These are phyloP conservation scores for Drosophila littoralis DNA, from an alignment of 1,140 invertebrate species.

Conservation along the genomic window DNA sequence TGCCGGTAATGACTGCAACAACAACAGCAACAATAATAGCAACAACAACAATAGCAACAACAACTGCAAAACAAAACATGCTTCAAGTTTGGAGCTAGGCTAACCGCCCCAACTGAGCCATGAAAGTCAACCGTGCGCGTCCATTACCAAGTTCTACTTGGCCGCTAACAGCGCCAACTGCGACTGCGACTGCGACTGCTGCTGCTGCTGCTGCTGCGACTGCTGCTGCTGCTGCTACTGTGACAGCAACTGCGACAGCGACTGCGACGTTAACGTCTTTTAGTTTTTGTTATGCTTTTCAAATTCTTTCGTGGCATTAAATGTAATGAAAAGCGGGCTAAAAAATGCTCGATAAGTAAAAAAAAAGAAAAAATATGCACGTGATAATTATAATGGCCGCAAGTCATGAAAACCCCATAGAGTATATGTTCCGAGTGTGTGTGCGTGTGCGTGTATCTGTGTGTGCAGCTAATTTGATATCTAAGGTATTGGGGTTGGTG, in stretches of 20 bases:
- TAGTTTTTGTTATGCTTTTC: constrained; percentile 77
- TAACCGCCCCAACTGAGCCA: constrained; percentile 79
- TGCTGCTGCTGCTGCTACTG: background rate
- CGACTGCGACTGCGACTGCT: constrained; percentile 17
- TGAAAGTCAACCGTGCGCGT: constrained; percentile 81
- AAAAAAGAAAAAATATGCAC: constrained; percentile 54
- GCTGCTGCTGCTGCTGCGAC: no score
- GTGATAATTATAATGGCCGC: constrained; percentile 76
- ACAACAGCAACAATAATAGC: constrained; percentile 40
- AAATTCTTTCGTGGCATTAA: constrained; percentile 81
- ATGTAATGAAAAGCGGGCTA: constrained; percentile 78
- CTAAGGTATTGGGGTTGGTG: constrained; percentile 8
- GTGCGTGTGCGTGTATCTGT: constrained; percentile 4
- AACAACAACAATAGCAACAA: constrained; percentile 9
- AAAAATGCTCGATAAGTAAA: constrained; percentile 64
- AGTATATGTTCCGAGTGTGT: constrained; percentile 22
- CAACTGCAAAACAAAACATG: constrained; percentile 55
- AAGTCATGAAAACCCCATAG: constrained; percentile 65
- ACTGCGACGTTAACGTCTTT: constrained; percentile 14
- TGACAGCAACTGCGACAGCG: constrained; percentile 11
- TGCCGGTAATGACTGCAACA: constrained; percentile 79
- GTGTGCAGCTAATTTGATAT: constrained; percentile 18
- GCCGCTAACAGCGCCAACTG: constrained; percentile 28
- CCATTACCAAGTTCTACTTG: constrained; percentile 56
- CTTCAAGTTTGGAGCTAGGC: constrained; percentile 70